Percentiles rank a stretch among this genome's conserved stretches.
phyloP scores from a whole-genome alignment of 2,113 vertebrate species.

The Neodontobutis hainanensis region DNA sequence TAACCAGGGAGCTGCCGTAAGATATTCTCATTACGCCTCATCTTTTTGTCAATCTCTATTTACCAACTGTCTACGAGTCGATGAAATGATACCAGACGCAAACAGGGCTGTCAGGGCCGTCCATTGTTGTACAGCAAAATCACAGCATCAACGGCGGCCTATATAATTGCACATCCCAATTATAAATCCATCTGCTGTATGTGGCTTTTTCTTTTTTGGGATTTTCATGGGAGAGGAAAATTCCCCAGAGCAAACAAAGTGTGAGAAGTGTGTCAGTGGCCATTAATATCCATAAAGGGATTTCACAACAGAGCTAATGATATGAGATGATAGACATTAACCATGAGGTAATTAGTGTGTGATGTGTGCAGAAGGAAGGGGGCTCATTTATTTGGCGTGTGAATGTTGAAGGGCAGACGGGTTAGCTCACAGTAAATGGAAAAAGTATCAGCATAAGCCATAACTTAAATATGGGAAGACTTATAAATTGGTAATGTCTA shows the following conservation, averaged over 20 bases:
- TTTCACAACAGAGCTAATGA: conserved; percentile 66
- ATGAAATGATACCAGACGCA: background rate
- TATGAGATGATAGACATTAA: conserved; percentile 61
- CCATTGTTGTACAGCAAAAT: conserved; percentile 31
- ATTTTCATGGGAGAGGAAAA: conserved; percentile 42
- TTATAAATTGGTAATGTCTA: no score
- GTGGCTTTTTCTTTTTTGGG: conserved; percentile 24
- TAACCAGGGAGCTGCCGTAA: conserved; percentile 12
- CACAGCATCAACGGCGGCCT: conserved; percentile 26
- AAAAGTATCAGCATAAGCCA: no score
- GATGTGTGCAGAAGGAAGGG: conserved; percentile 10
- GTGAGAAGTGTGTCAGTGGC: conserved; percentile 31
- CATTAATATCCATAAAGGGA: conserved; percentile 62
- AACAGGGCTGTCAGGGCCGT: conserved; percentile 12
- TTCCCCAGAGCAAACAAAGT: conserved; percentile 57
- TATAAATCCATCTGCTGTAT: conserved; percentile 62
- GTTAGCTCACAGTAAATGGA: no score
- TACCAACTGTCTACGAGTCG: conserved; percentile 3
- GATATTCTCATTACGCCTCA: conserved; percentile 45
- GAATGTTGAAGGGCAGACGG: background rate
- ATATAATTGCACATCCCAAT: conserved; percentile 70
- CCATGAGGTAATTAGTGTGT: conserved; percentile 38
- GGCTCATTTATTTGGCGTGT: background rate
- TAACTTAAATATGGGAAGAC: no score
- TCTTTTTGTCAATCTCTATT: conserved; percentile 15